Evolutionary conservation across 2,797 vertebrate species (phyloP).

Genomic region (Hephaestus fuliginosus): DNA sequence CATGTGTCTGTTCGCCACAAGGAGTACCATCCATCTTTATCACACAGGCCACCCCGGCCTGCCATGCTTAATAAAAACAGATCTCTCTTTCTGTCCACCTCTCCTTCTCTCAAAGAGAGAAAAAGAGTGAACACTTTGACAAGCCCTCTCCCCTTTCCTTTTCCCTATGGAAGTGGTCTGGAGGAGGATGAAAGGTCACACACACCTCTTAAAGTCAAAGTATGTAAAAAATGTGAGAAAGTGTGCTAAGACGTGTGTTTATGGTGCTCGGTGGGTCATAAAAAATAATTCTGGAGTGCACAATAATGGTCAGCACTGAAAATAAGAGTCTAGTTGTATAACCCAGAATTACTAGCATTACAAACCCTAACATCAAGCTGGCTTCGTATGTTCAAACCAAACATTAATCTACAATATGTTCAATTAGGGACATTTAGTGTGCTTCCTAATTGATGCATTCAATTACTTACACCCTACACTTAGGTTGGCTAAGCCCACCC

Average conservation of each 20-base stretch:
- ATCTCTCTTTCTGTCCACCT: constrained; percentile 49
- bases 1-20: constrained; percentile 43
- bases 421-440: neutral
- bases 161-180: constrained; percentile 36
- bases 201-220: constrained; percentile 12
- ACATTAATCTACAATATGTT: neutral
- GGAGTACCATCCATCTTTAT: constrained; percentile 82
- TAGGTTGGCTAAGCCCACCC: neutral
- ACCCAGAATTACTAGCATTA: neutral
- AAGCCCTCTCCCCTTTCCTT: constrained; percentile 5
- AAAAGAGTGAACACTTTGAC: constrained; percentile 9
- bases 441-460: neutral
- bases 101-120: constrained; percentile 16
- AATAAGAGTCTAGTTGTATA: neutral
- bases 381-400: neutral
- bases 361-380: neutral
- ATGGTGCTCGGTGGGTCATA: neutral
- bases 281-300: neutral
- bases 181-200: constrained; percentile 57
- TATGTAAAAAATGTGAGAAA: neutral
- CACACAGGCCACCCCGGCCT: constrained; percentile 70
- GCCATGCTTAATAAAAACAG: constrained; percentile 75
- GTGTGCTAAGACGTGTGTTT: neutral
- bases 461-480: neutral
- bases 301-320: neutral